Percentiles rank a stretch among this genome's conserved stretches.
Evolutionary conservation across 2,888 invertebrate species (phyloP).

Genomic region (Ctena decussata): DNA sequence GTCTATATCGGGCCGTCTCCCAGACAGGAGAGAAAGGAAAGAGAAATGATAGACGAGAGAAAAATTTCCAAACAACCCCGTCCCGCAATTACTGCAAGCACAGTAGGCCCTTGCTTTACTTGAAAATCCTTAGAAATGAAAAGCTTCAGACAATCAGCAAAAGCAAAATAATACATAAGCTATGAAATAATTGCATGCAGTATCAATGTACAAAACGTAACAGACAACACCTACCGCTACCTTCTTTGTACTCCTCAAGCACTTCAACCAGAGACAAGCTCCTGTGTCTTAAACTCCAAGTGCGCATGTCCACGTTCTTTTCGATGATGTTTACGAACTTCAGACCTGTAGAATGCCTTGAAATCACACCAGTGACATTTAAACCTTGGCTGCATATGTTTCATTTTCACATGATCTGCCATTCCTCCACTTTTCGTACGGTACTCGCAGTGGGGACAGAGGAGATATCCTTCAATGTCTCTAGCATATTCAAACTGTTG

Average conservation of each 20-base stretch:
- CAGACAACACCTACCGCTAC: conserved; percentile 17
- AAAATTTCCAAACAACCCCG: too few species aligned
- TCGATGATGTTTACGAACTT: conserved; percentile 61
- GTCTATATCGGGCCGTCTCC: too few species aligned
- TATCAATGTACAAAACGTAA: too few species aligned
- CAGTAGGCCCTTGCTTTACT: too few species aligned
- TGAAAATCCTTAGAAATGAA: too few species aligned
- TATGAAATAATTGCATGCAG: too few species aligned
- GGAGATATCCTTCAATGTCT: conserved; percentile 47
- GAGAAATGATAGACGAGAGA: too few species aligned
- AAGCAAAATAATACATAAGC: too few species aligned
- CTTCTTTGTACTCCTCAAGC: conserved; percentile 37
- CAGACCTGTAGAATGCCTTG: conserved; percentile 63
- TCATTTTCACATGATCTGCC: conserved; percentile 64
- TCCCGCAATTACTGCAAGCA: too few species aligned
- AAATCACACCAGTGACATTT: conserved; percentile 66
- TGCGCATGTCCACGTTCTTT: conserved; percentile 55
- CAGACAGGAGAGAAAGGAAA: too few species aligned
- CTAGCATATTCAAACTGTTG: conserved; percentile 34
- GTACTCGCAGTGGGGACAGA: conserved; percentile 61
- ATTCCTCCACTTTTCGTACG: conserved; percentile 59
- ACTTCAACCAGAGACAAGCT: conserved; percentile 57
- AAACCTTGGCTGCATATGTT: conserved; percentile 65
- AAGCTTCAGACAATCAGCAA: too few species aligned
- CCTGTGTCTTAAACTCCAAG: conserved; percentile 56